Conservation (phyloP, 92 coral and sea anemone species). For the Pocillopora meandrina region DNA sequence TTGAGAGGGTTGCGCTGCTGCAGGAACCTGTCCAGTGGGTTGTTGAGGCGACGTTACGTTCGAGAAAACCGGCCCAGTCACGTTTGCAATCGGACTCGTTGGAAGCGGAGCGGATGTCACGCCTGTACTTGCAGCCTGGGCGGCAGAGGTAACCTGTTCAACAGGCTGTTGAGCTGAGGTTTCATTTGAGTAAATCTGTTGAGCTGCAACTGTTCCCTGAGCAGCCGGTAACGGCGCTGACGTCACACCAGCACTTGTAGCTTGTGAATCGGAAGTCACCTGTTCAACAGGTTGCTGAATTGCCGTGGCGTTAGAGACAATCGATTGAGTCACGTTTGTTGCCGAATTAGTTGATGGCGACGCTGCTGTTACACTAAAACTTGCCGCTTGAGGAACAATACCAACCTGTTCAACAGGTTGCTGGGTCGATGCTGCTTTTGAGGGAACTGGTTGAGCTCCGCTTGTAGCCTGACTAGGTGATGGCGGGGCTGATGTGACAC, state of each 20-base stretch:
- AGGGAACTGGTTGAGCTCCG: neutral
- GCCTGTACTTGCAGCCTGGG: neutral
- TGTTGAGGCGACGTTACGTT: slow-evolving; percentile 18
- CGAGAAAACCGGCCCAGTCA: slow-evolving; percentile 11
- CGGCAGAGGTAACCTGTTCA: slow-evolving; percentile 3
- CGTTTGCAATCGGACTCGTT: slow-evolving; percentile 3
- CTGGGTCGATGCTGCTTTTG: too few species aligned
- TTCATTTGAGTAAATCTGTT: slow-evolving; percentile 2
- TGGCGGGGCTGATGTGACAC: neutral
- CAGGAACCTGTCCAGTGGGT: neutral
- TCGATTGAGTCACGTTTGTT: slow-evolving; percentile 13
- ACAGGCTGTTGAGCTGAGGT: slow-evolving; percentile 9
- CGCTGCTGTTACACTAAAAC: neutral
- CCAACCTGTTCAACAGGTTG: slow-evolving; percentile 26
- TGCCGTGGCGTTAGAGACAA: slow-evolving; percentile 4
- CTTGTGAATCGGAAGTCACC: neutral
- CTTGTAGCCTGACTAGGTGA: neutral
- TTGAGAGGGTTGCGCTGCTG: slow-evolving; percentile 13
- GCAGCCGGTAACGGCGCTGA: neutral
- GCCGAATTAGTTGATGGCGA: neutral
- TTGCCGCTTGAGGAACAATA: neutral
- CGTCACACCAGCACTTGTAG: too few species aligned
- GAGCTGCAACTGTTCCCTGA: neutral
- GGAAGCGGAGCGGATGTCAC: slow-evolving; percentile 2
- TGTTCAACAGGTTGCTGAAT: neutral